Evolutionary conservation across 2,888 invertebrate genomes (phyloP).

Genomic region (Chalcosyrphus nemorum): DNA sequence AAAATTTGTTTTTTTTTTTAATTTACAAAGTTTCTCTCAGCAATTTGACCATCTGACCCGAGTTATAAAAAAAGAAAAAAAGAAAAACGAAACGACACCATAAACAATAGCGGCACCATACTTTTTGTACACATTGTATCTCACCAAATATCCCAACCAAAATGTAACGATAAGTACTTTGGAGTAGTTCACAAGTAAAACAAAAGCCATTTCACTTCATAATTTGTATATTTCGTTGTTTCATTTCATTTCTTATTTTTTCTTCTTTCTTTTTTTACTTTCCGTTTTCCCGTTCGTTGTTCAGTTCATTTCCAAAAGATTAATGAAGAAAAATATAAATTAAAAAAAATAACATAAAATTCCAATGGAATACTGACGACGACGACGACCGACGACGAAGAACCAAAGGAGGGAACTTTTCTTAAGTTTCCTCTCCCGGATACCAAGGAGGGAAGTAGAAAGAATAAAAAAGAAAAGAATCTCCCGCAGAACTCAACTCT

Average conservation of each 20-base stretch:
- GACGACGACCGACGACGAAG: too few relatives aligned
- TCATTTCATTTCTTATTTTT: neutral
- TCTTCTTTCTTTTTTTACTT: neutral
- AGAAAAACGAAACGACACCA: too few relatives aligned
- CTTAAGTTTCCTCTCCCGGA: slow-evolving; percentile 26
- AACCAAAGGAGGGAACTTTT: neutral
- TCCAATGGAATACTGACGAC: neutral
- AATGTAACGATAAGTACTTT: slow-evolving; percentile 20
- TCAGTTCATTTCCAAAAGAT: slow-evolving; percentile 45
- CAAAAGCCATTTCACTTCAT: slow-evolving; percentile 39
- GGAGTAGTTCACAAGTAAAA: slow-evolving; percentile 19
- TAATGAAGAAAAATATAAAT: slow-evolving; percentile 48
- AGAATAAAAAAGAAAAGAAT: slow-evolving; percentile 15
- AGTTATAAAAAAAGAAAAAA: too few relatives aligned
- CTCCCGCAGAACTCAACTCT: slow-evolving; percentile 35
- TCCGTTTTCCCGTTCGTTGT: neutral
- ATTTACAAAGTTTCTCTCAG: too few relatives aligned
- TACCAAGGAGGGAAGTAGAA: neutral
- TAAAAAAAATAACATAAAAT: slow-evolving; percentile 7
- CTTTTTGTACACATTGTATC: neutral
- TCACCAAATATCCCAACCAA: neutral
- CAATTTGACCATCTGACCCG: too few relatives aligned
- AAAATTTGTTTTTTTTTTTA: too few relatives aligned
- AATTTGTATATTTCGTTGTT: slow-evolving; percentile 47
- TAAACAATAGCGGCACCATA: too few relatives aligned